Conservation (phyloP, 2,888 invertebrate genomes). For the Ormyrus labotus region DNA sequence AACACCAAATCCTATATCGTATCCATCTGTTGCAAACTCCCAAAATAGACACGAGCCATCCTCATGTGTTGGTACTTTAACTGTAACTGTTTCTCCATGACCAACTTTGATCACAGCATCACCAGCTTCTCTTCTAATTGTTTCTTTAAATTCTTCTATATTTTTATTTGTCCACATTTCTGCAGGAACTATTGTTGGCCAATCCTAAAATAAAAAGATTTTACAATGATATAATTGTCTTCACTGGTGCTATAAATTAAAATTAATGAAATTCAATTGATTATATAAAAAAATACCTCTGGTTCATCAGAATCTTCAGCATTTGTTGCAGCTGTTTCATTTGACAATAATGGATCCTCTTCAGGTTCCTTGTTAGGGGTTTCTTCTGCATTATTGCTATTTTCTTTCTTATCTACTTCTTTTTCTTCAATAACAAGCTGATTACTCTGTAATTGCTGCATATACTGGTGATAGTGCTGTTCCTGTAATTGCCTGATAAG, state of each 20-base stretch:
- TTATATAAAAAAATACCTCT: conserved; percentile 34
- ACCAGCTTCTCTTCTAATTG: conserved; percentile 86
- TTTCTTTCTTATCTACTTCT: conserved; percentile 65
- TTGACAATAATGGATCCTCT: conserved; percentile 57
- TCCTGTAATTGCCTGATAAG: conserved; percentile 97
- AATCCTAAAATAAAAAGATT: conserved; percentile 64
- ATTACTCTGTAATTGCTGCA: conserved; percentile 89
- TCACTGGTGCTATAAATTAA: not conserved
- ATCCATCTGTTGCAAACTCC: conserved; percentile 99
- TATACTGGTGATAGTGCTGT: conserved; percentile 99
- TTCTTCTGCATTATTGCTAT: conserved; percentile 57
- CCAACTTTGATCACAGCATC: conserved; percentile 95
- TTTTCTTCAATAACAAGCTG: conserved; percentile 72
- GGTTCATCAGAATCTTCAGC: conserved; percentile 70
- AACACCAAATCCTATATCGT: conserved; percentile 98
- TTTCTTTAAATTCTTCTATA: conserved; percentile 92
- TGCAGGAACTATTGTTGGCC: conserved; percentile 82
- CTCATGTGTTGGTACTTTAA: conserved; percentile 96
- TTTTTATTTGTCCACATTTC: conserved; percentile 98
- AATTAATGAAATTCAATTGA: not conserved
- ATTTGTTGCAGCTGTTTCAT: conserved; percentile 55
- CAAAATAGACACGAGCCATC: conserved; percentile 96
- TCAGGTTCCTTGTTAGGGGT: conserved; percentile 64
- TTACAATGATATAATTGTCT: not conserved
- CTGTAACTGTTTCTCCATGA: conserved; percentile 97